These are phyloP conservation scores for Hemiscyllium ocellatum DNA, from an alignment of 2,113 vertebrate species.

Conservation along the genomic window DNA sequence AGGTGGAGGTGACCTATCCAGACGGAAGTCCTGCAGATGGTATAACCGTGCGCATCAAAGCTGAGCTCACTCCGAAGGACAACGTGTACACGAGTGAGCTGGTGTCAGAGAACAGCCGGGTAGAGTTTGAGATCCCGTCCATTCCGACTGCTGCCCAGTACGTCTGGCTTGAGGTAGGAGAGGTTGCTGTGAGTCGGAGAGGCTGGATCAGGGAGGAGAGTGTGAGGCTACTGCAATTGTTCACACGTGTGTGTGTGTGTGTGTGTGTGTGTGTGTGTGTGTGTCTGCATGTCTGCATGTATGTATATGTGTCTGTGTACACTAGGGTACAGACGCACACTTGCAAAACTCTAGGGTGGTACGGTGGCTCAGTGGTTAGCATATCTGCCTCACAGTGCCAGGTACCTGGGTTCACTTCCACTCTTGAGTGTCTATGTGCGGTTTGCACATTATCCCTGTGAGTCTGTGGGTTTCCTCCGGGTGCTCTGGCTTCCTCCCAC, in stretches of 20 bases:
- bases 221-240: neutral
- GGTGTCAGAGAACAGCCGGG: conserved; percentile 67
- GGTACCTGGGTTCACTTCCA: too few relatives aligned
- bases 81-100: conserved; percentile 78
- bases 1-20: conserved; percentile 83
- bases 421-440: too few relatives aligned
- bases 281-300: too few relatives aligned
- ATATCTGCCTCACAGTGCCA: too few relatives aligned
- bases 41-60: conserved; percentile 76
- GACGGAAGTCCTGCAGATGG: conserved; percentile 80
- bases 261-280: too few relatives aligned
- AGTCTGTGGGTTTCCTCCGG: too few relatives aligned
- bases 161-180: conserved; percentile 85
- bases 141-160: conserved; percentile 83
- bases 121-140: conserved; percentile 81
- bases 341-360: too few relatives aligned
- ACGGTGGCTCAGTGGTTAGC: neutral
- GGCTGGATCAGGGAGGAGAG: neutral
- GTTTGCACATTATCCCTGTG: too few relatives aligned
- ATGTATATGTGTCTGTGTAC: too few relatives aligned
- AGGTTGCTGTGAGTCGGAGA: neutral
- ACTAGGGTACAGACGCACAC: too few relatives aligned
- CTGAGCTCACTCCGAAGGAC: conserved; percentile 79
- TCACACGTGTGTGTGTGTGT: neutral
- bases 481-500: too few relatives aligned